These are phyloP conservation scores for Caranx ignobilis DNA, from an alignment of 2,113 vertebrate genomes.

Conservation along the genomic window DNA sequence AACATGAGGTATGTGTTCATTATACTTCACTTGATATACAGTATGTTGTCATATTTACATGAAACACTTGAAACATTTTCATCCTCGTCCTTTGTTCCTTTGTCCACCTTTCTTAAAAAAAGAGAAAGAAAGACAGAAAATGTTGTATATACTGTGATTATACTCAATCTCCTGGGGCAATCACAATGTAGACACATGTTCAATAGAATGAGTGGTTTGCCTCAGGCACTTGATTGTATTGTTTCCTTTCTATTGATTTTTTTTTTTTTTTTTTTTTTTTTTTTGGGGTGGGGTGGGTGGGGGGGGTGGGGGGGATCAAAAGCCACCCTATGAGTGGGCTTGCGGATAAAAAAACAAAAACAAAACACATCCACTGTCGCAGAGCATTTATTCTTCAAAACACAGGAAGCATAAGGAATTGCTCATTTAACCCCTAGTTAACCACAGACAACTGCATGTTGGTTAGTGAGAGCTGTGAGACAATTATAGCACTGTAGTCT, in stretches of 20 bases:
- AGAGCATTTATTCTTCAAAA: conserved; percentile 40
- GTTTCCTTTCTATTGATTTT: conserved; percentile 73
- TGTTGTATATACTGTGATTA: conserved; percentile 38
- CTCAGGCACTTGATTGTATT: conserved; percentile 64
- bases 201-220: conserved; percentile 65
- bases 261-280: too few species aligned
- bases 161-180: conserved; percentile 55
- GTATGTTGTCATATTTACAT: neutral
- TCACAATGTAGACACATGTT: conserved; percentile 59
- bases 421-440: conserved; percentile 45
- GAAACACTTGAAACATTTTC: neutral
- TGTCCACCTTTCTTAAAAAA: neutral
- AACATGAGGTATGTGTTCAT: neutral
- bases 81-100: conserved; percentile 1
- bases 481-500: conserved; percentile 24
- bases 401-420: conserved; percentile 20
- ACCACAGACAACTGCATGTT: conserved; percentile 24
- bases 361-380: conserved; percentile 24
- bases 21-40: neutral
- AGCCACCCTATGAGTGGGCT: conserved; percentile 49
- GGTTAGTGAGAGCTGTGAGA: conserved; percentile 11
- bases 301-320: conserved; percentile 38
- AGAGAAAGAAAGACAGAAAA: conserved; percentile 6
- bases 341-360: conserved; percentile 15
- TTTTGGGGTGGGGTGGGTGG: neutral